Evolutionary conservation across 2,797 vertebrate species (phyloP).

Genomic region (Sebastes nivosus): DNA sequence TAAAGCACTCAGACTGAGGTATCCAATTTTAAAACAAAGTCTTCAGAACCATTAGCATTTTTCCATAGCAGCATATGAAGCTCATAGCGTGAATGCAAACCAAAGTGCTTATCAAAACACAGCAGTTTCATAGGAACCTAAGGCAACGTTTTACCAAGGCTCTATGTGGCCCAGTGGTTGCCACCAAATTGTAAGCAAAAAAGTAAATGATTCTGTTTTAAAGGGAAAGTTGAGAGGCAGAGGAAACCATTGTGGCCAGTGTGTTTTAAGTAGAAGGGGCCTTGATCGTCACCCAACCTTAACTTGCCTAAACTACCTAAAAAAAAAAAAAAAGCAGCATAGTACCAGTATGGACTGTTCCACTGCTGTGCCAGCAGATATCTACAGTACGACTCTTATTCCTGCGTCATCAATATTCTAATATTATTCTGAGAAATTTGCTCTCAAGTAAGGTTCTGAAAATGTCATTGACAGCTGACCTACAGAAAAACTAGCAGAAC

Average conservation of each 20-base stretch:
- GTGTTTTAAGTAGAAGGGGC: conserved; percentile 42
- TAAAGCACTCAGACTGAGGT: no score
- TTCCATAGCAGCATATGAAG: neutral
- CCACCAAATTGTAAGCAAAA: conserved; percentile 11
- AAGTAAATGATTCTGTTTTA: conserved; percentile 4
- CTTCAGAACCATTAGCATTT: neutral
- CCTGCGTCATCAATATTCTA: conserved; percentile 18
- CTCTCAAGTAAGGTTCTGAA: neutral
- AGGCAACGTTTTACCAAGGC: neutral
- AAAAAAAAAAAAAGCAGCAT: neutral
- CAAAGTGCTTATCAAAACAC: neutral
- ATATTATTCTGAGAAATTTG: neutral
- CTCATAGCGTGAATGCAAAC: neutral
- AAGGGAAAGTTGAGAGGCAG: conserved; percentile 21
- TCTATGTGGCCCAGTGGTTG: conserved; percentile 15
- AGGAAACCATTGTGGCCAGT: conserved; percentile 34
- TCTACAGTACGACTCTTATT: neutral
- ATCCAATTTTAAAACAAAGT: no score
- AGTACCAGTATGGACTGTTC: conserved; percentile 13
- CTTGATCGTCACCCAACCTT: conserved; percentile 15
- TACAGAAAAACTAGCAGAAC: neutral
- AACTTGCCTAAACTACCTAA: conserved; percentile 23
- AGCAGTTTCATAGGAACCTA: neutral
- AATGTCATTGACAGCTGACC: neutral
- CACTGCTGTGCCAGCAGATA: conserved; percentile 16